These are phyloP conservation scores for Eretmochelys imbricata DNA, from an alignment of 2,113 vertebrate species.

Conservation along the genomic window DNA sequence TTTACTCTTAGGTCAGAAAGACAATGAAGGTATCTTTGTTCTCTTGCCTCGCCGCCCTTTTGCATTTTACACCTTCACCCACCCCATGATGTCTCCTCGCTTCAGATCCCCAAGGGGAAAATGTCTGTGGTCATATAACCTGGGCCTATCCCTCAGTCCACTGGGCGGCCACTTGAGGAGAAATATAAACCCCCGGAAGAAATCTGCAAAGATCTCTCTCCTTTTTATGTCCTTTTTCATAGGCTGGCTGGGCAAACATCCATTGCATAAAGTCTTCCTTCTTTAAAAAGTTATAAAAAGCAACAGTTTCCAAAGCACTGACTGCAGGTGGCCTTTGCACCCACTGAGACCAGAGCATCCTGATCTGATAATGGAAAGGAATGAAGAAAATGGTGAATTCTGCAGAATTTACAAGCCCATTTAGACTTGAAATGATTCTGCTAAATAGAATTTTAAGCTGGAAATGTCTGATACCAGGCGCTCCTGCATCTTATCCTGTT, in stretches of 20 bases:
- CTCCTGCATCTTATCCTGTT: fast-evolving
- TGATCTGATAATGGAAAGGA: background rate
- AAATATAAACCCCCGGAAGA: background rate
- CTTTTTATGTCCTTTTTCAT: background rate
- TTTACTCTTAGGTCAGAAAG: background rate
- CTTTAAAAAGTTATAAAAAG: background rate
- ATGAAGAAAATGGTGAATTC: background rate
- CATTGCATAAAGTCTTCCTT: background rate
- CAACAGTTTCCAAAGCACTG: background rate
- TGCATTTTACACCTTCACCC: background rate
- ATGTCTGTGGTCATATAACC: background rate
- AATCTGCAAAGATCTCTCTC: background rate
- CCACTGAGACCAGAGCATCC: too few relatives aligned
- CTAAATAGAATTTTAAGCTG: background rate
- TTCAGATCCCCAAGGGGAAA: background rate
- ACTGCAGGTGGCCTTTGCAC: background rate
- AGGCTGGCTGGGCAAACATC: background rate
- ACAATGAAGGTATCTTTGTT: background rate
- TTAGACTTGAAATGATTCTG: background rate
- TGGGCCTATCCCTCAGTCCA: background rate
- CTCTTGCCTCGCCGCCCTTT: background rate
- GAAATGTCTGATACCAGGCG: background rate
- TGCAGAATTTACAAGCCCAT: fast-evolving
- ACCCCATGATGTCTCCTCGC: background rate
- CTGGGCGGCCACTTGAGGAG: background rate